phyloP scores from a whole-genome alignment of 2,888 invertebrate species.

The Capitulum mitella region DNA sequence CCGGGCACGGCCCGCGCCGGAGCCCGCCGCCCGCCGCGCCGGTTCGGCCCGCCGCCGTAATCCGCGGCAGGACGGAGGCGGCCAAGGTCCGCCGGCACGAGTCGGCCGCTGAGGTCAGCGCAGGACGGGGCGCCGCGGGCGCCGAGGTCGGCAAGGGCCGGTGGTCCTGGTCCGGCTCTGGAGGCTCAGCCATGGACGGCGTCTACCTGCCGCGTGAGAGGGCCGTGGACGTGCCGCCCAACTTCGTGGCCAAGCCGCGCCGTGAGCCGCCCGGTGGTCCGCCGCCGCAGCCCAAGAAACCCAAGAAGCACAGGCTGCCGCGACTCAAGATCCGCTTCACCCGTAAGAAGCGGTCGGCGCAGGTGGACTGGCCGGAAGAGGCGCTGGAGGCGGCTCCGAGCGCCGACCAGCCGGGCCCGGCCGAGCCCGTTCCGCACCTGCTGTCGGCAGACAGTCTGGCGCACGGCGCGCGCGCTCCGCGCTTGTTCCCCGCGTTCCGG shows the following conservation, averaged over 20 bases:
- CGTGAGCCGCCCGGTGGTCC: neutral
- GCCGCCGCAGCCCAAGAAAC: neutral
- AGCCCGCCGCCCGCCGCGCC: too few relatives aligned
- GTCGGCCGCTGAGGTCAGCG: too few relatives aligned
- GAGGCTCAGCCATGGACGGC: too few relatives aligned
- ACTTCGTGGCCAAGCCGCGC: neutral
- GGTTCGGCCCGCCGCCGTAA: too few relatives aligned
- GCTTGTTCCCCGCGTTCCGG: neutral
- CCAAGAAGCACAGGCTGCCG: neutral
- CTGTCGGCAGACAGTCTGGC: neutral
- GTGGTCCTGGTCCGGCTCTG: too few relatives aligned
- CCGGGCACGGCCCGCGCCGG: too few relatives aligned
- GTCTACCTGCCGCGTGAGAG: slow-evolving; percentile 4
- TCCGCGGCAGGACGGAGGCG: too few relatives aligned
- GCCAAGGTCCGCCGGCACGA: too few relatives aligned
- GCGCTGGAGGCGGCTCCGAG: neutral
- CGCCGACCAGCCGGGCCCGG: neutral
- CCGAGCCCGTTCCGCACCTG: neutral
- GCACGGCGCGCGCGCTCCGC: neutral
- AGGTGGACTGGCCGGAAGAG: too few relatives aligned
- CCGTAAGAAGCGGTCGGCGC: neutral
- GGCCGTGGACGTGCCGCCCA: neutral
- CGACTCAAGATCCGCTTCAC: slow-evolving; percentile 13
- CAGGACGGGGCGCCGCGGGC: too few relatives aligned
- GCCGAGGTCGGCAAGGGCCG: too few relatives aligned